Percentiles rank a stretch among this genome's conserved stretches.
phyloP scores from a whole-genome alignment of 2,113 vertebrate genomes.

The Macaca nemestrina region DNA sequence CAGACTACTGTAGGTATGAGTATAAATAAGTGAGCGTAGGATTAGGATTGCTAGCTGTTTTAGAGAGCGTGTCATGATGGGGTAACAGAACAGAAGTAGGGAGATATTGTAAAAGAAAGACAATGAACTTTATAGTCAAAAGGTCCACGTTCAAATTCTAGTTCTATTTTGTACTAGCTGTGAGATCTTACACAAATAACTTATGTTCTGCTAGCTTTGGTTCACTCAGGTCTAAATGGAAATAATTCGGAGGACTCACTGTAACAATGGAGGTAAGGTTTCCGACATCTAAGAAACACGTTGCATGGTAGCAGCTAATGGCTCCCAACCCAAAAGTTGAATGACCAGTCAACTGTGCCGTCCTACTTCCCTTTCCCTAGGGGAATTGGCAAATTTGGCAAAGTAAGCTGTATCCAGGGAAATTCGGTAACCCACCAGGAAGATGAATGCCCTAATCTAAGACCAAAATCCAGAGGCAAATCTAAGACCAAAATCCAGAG shows the following conservation, averaged over 20 bases:
- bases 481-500: neutral
- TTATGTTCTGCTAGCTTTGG: neutral
- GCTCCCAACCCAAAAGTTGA: neutral
- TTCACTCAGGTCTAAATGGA: neutral
- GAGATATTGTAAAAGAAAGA: constrained; percentile 51
- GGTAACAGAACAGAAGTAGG: neutral
- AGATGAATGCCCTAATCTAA: neutral
- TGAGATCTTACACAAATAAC: neutral
- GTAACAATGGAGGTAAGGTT: neutral
- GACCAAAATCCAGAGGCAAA: neutral
- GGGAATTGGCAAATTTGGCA: constrained; percentile 19
- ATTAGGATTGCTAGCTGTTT: neutral
- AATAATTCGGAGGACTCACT: neutral
- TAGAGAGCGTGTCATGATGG: neutral
- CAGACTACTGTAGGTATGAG: neutral
- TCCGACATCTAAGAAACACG: neutral
- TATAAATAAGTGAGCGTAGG: neutral
- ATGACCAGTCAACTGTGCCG: neutral
- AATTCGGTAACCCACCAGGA: constrained; percentile 9
- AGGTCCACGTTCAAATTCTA: neutral
- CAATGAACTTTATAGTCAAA: neutral
- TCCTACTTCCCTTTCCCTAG: neutral
- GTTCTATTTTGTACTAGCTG: neutral
- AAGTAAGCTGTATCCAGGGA: constrained; percentile 38
- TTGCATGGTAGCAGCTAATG: neutral